A percentile compares a stretch with the other conserved stretches of the same genome.
phyloP scores from a whole-genome alignment of 2,888 invertebrate genomes.

The Pantelozetes paolii region DNA sequence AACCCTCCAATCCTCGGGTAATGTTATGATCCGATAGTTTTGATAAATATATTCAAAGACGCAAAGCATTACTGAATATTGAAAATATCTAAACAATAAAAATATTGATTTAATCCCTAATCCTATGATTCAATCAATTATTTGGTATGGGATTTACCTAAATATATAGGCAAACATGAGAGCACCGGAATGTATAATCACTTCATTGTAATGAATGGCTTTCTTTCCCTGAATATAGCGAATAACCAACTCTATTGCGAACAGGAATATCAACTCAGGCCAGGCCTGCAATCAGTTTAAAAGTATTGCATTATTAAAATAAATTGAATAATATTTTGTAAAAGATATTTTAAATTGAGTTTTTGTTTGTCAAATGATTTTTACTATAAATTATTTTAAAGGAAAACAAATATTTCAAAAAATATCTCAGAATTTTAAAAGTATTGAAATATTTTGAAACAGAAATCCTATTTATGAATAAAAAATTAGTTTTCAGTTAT shows the following conservation, averaged over 20 bases:
- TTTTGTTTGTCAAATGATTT: too few species aligned
- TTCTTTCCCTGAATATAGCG: conserved; percentile 25
- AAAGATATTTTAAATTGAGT: too few species aligned
- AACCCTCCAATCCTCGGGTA: neutral
- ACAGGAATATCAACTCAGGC: conserved; percentile 26
- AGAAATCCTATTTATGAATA: too few species aligned
- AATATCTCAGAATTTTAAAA: too few species aligned
- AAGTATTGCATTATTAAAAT: too few species aligned
- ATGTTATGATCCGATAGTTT: conserved; percentile 23
- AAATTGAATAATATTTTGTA: too few species aligned
- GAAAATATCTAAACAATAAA: conserved; percentile 26
- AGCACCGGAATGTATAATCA: conserved; percentile 26
- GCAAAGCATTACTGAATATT: neutral
- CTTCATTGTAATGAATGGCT: conserved; percentile 31
- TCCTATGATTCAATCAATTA: neutral
- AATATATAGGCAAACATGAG: conserved; percentile 32
- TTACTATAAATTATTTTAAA: too few species aligned
- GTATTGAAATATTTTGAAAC: too few species aligned
- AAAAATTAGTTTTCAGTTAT: neutral
- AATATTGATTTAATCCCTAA: neutral
- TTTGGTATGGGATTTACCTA: conserved; percentile 25
- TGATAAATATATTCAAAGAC: conserved; percentile 16
- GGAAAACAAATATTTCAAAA: too few species aligned
- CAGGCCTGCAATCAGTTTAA: neutral
- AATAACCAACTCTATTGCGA: conserved; percentile 19